Evolutionary conservation across 1,140 invertebrate species (phyloP), one percentile per base, ranked within the genome.

Genomic region (Aradophagus sp.): DNA sequence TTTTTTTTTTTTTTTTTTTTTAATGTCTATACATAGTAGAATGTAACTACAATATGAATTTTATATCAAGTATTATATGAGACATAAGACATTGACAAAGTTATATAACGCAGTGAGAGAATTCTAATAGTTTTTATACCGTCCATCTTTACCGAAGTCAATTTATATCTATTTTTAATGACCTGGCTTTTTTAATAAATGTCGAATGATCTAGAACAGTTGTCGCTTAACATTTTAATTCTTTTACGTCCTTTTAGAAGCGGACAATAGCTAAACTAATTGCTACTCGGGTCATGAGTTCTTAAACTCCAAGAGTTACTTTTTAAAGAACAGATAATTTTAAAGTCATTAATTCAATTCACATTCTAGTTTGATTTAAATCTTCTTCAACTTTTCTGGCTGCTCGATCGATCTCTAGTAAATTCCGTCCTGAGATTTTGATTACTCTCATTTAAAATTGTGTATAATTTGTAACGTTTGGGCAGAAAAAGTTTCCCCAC

Each of bases 21-120:
- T 16, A 26, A 26, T 36, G 1, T 26, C 31, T 12, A 38, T 48
- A 34, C 31, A n/a, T 29, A 23, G 35, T 42, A 41, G 7, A 48
- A 50, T 52, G 55, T 45, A 55, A 68, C 34, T 48, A 35, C 39
- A 35, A 53, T 61, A 55, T 58, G 48, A 68, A 61, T 61, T 52
- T 68, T 53, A 10, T 47, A 53, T 41, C 34, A 65, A 35, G 23
- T 4, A 3, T 34, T 5, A 7, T 6, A 27, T n/a, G 1, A 29
- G 2, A 19, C 7, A 13, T 11, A 12, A 8, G 8, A 23, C 20
- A 8, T 5, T 23, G 20, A 8, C 15, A 17, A 27, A 27, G 2
- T 20, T 8, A 20, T 29, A 11, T 15, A 15, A 1, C 2, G 5
- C 11, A 35, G 6, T 8, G 6, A 44, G n/a, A 16, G 36, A 58